These are phyloP conservation scores for Xestia rhomboidea DNA, from an alignment of 2,888 invertebrate species.

Conservation along the genomic window DNA sequence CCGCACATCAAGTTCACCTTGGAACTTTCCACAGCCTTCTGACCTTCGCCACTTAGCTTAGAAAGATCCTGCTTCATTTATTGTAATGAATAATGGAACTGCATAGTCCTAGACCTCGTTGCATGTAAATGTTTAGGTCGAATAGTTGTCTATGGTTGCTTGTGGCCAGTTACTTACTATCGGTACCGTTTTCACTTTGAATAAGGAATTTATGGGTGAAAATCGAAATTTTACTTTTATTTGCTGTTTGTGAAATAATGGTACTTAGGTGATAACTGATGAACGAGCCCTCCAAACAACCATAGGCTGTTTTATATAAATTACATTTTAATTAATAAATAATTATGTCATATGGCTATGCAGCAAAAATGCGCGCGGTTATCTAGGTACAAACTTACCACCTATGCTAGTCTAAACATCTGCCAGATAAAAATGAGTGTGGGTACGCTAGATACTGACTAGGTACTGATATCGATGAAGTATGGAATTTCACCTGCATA, in stretches of 20 bases:
- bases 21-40: conserved; percentile 58
- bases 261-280: background rate
- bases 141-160: conserved; percentile 44
- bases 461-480: conserved; percentile 17
- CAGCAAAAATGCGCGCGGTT: background rate
- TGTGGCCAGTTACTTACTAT: conserved; percentile 16
- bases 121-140: conserved; percentile 53
- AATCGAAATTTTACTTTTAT: background rate
- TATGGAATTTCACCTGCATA: conserved; percentile 33
- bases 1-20: conserved; percentile 56
- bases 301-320: background rate
- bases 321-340: too few species aligned
- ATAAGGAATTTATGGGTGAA: background rate
- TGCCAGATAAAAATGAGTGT: background rate
- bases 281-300: background rate
- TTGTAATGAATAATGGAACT: conserved; percentile 42
- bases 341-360: background rate
- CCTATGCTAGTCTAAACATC: background rate
- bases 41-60: conserved; percentile 54
- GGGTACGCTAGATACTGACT: conserved; percentile 4
- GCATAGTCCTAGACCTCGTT: conserved; percentile 53
- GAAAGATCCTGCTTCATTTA: conserved; percentile 57
- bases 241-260: background rate
- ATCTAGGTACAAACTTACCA: background rate
- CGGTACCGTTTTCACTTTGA: conserved; percentile 12